Conservation (phyloP, 2,113 vertebrate species). For the Myrmecophaga tridactyla region DNA sequence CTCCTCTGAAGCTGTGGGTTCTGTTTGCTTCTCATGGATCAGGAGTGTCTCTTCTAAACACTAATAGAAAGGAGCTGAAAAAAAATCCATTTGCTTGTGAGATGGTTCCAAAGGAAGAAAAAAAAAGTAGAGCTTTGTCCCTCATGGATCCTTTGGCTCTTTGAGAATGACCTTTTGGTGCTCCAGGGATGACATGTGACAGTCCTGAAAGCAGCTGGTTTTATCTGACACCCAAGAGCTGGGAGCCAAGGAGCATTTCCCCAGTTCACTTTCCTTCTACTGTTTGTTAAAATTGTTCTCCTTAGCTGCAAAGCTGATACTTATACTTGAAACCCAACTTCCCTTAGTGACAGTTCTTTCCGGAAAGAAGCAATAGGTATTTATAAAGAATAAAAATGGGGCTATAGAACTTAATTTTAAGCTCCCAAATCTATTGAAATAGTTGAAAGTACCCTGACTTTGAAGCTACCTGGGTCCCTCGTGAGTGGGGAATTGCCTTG, state of each 20-base stretch:
- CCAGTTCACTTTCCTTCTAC: too few relatives aligned
- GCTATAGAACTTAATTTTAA: not conserved
- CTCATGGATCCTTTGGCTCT: not conserved
- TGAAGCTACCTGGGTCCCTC: not conserved
- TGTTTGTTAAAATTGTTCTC: not conserved
- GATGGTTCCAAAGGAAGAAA: not conserved
- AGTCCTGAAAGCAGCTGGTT: not conserved
- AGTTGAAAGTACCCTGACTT: not conserved
- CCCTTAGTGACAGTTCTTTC: not conserved
- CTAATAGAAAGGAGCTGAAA: not conserved
- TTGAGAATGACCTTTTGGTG: fast-evolving
- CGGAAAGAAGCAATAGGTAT: not conserved
- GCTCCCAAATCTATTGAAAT: not conserved
- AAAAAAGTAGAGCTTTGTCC: too few relatives aligned
- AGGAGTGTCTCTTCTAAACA: not conserved
- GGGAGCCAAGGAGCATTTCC: fast-evolving
- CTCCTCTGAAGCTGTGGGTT: not conserved
- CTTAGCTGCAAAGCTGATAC: too few relatives aligned
- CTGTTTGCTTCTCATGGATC: not conserved
- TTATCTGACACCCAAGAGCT: not conserved
- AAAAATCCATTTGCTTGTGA: not conserved
- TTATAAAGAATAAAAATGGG: fast-evolving
- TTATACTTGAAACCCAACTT: too few relatives aligned
- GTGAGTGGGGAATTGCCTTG: not conserved
- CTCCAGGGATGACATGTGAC: fast-evolving